Conservation (phyloP, 2,113 vertebrate species). For the Baryphthengus martii region DNA sequence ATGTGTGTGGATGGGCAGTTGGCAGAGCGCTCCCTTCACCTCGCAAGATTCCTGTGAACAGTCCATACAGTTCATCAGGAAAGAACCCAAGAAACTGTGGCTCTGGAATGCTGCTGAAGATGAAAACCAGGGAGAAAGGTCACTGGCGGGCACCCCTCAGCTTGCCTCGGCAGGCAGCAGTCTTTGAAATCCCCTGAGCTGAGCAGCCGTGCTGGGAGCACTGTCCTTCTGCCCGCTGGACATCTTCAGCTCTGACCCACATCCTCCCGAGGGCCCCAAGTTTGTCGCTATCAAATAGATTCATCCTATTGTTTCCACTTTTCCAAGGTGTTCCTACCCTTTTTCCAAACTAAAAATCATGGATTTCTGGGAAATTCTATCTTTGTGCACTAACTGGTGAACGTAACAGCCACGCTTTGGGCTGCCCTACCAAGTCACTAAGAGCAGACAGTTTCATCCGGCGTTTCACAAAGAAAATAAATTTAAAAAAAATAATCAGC, state of each 20-base stretch:
- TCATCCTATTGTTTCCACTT: not conserved
- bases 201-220: not conserved
- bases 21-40: not conserved
- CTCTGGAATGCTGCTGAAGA: not conserved
- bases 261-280: fast-evolving
- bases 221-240: fast-evolving
- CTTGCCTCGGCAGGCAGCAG: not conserved
- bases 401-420: fast-evolving
- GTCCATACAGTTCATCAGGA: fast-evolving
- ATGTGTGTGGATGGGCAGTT: fast-evolving
- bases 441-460: not conserved
- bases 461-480: not conserved
- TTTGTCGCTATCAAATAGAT: fast-evolving
- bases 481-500: too few relatives aligned
- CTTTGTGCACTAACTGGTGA: not conserved
- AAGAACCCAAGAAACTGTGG: not conserved
- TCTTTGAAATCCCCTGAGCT: not conserved
- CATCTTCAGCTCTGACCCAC: not conserved
- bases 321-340: not conserved
- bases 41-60: fast-evolving
- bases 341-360: not conserved
- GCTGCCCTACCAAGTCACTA: not conserved
- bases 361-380: not conserved
- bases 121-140: fast-evolving
- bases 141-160: not conserved